These are phyloP conservation scores for Heliconius himera DNA, from an alignment of 1,140 invertebrate species.

Conservation along the genomic window DNA sequence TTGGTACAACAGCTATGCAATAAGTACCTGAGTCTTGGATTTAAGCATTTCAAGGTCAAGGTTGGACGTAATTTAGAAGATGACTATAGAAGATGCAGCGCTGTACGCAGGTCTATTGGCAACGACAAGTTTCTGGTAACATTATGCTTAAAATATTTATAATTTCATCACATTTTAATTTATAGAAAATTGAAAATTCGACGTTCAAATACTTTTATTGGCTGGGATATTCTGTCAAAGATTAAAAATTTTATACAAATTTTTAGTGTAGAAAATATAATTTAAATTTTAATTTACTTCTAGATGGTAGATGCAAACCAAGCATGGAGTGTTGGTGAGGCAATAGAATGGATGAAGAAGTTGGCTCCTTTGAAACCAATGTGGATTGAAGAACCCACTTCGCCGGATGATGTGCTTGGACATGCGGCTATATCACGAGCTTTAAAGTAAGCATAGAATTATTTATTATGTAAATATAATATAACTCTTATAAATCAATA, in stretches of 20 bases:
- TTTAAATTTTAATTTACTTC: conserved; percentile 18
- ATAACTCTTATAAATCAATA: too few species aligned
- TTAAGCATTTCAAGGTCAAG: conserved; percentile 94
- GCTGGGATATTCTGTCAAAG: too few species aligned
- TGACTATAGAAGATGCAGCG: conserved; percentile 87
- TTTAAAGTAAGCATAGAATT: conserved; percentile 78
- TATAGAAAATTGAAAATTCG: too few species aligned
- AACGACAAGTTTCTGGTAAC: conserved; percentile 86
- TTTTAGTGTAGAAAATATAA: too few species aligned
- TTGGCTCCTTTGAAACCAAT: conserved; percentile 88
- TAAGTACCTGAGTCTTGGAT: conserved; percentile 88
- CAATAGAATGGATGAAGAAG: conserved; percentile 92
- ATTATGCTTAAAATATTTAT: background rate
- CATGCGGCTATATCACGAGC: conserved; percentile 88
- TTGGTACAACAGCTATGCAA: conserved; percentile 86
- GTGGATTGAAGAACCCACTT: conserved; percentile 97
- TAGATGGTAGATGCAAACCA: conserved; percentile 97
- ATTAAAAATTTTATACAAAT: too few species aligned
- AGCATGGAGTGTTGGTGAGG: conserved; percentile 92
- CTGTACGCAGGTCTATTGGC: conserved; percentile 91
- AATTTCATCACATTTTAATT: background rate
- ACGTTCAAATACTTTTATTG: too few species aligned
- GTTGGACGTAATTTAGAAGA: conserved; percentile 92
- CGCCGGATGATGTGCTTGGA: conserved; percentile 94
- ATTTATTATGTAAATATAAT: background rate